phyloP scores from a whole-genome alignment of 2,888 invertebrate genomes.

The Euclidia mi region DNA sequence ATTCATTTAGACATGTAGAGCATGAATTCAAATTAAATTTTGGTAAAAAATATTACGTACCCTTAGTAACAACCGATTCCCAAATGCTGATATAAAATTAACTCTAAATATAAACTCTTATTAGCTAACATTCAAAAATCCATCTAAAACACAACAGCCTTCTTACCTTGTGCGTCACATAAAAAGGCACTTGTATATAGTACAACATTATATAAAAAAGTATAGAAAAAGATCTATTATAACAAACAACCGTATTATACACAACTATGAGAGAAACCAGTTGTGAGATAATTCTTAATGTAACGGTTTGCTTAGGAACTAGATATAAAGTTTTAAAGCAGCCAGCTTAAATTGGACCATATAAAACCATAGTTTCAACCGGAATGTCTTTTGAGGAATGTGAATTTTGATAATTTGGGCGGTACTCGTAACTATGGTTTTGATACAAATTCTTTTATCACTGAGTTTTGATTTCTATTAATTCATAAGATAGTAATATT shows the following conservation, averaged over 20 bases:
- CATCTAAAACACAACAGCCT: conserved; percentile 65
- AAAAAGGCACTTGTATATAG: conserved; percentile 66
- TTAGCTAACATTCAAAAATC: conserved; percentile 63
- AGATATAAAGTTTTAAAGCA: conserved; percentile 28
- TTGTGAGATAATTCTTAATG: conserved; percentile 3
- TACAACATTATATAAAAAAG: conserved; percentile 55
- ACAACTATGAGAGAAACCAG: conserved; percentile 14
- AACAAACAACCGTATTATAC: conserved; percentile 45
- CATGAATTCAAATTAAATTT: too few relatives aligned
- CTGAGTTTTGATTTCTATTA: conserved; percentile 1
- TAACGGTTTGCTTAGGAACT: conserved; percentile 60
- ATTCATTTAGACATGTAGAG: too few relatives aligned
- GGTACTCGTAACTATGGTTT: conserved; percentile 5
- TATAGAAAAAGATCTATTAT: conserved; percentile 55
- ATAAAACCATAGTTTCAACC: conserved; percentile 19
- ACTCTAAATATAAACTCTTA: conserved; percentile 54
- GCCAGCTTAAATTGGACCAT: conserved; percentile 34
- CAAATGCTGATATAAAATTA: conserved; percentile 34
- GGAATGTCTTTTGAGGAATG: conserved; percentile 20
- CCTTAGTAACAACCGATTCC: conserved; percentile 17
- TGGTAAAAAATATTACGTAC: conserved; percentile 4
- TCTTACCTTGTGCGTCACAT: conserved; percentile 49
- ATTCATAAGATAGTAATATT: not conserved
- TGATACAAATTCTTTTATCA: not conserved
- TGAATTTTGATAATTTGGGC: conserved; percentile 3